These are phyloP conservation scores for Diloba caeruleocephala DNA, from an alignment of 2,888 invertebrate genomes.

Conservation along the genomic window DNA sequence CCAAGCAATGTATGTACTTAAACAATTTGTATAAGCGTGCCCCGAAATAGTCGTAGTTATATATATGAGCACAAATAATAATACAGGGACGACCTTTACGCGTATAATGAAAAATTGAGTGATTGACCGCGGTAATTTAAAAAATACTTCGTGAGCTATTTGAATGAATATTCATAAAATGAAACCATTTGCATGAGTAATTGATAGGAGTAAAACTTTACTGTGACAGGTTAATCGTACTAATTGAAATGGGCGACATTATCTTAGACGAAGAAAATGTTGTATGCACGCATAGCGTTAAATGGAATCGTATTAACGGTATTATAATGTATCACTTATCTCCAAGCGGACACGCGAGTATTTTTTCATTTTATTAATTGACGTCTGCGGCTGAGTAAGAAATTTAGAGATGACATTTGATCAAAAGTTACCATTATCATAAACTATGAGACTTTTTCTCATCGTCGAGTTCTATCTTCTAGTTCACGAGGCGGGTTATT, in stretches of 20 bases:
- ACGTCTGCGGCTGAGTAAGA: conserved; percentile 14
- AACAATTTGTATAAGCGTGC: neutral
- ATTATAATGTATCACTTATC: conserved; percentile 53
- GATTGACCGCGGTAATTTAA: conserved; percentile 36
- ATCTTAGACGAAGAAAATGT: conserved; percentile 59
- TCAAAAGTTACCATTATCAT: conserved; percentile 18
- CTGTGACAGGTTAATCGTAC: conserved; percentile 74
- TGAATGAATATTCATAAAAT: conserved; percentile 78
- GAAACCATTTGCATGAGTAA: conserved; percentile 80
- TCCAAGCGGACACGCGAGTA: conserved; percentile 16
- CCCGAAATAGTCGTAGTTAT: neutral
- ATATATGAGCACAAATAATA: neutral
- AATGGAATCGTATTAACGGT: conserved; percentile 57
- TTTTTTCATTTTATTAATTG: conserved; percentile 39
- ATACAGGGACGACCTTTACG: neutral
- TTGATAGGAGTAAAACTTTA: conserved; percentile 78
- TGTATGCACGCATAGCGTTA: conserved; percentile 53
- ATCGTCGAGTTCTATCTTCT: conserved; percentile 1
- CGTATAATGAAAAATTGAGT: conserved; percentile 17
- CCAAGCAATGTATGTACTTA: neutral
- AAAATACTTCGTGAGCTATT: conserved; percentile 60
- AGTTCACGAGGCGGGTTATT: no score
- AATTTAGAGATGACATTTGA: conserved; percentile 28
- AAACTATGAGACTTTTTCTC: conserved; percentile 5
- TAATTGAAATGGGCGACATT: conserved; percentile 74